phyloP scores from a whole-genome alignment of 2,113 vertebrate genomes.

The Trichechus manatus region DNA sequence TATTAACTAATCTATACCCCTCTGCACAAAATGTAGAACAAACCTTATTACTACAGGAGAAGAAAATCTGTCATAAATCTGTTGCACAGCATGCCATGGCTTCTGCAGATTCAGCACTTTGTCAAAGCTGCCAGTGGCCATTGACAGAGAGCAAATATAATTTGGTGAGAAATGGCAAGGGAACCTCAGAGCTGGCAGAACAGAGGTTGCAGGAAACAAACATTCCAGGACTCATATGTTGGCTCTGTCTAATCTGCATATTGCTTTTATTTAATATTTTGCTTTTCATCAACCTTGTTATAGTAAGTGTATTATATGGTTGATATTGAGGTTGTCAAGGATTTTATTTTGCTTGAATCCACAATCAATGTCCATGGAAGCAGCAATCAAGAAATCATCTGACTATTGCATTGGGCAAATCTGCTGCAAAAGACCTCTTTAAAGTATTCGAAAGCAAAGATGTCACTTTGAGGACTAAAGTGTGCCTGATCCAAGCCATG shows the following conservation, averaged over 20 bases:
- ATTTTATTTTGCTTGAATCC: no score
- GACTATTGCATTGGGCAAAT: no score
- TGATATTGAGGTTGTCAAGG: no score
- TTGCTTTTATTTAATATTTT: background rate
- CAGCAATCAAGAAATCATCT: no score
- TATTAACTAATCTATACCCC: conserved; percentile 57
- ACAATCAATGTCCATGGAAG: no score
- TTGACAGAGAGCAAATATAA: conserved; percentile 58
- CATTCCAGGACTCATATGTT: background rate
- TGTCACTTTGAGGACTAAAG: no score
- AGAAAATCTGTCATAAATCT: conserved; percentile 63
- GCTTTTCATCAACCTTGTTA: background rate
- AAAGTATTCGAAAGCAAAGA: no score
- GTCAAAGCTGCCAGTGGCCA: conserved; percentile 61
- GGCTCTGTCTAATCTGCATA: background rate
- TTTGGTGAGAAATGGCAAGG: conserved; percentile 68
- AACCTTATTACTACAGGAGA: background rate
- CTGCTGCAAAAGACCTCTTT: no score
- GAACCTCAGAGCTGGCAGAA: conserved; percentile 25
- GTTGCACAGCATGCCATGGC: background rate
- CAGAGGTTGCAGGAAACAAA: background rate
- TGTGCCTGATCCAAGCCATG: no score
- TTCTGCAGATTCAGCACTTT: conserved; percentile 71
- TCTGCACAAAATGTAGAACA: conserved; percentile 58
- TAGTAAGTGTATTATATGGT: background rate